Base-by-base conservation (phyloP, 1,140 invertebrate genomes). In the Armadillidium nasatum region DNA sequence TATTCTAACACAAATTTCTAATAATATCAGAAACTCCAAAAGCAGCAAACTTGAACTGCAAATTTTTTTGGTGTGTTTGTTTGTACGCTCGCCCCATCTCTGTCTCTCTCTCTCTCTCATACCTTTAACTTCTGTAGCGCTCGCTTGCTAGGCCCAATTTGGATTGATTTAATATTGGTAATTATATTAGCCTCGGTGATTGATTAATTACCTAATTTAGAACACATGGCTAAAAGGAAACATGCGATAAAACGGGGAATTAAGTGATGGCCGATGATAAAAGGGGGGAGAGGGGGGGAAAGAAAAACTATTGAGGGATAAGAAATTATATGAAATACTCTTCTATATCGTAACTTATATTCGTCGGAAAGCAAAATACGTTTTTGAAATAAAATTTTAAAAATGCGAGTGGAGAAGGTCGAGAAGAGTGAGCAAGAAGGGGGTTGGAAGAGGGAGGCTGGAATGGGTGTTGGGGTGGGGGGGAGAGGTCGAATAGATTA, bases 101-200 rank as follows among this genome's bases (percentile, higher is more conserved):
- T n/a, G 33, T 33, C 33, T 33, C 6, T n/a, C 6, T 33, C 33
- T 33, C 33, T 33, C 33, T 33, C 33, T 33, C 33, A 6, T 33
- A 33, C 33, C 50, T 60, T n/a, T 60, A 60, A 60, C 50, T 60
- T 60, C 50, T 60, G 50, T 60, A 60, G 50, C 50, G 50, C 19
- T 60, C 50, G 50, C 19, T 60, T 19, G 50, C 73, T 15, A 43
- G 74, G 13, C 72, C 76, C 73, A 74, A 75, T 78, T 78, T 78
- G 66, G 73, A 78, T 78, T 78, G 73, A 78, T 78, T 78, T 78
- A 78, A 78, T 78, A 78, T 78, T 78, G 73, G 76, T 78, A 78
- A 78, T 78, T 75, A 78, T 78, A 78, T 78, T 78, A 78, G 74
- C 76, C 50, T 71, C 71, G 73, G 76, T 75, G 76, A 78, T 71